Conservation (phyloP, 2,888 invertebrate genomes). For the Caenorhabditis sulstoni region DNA sequence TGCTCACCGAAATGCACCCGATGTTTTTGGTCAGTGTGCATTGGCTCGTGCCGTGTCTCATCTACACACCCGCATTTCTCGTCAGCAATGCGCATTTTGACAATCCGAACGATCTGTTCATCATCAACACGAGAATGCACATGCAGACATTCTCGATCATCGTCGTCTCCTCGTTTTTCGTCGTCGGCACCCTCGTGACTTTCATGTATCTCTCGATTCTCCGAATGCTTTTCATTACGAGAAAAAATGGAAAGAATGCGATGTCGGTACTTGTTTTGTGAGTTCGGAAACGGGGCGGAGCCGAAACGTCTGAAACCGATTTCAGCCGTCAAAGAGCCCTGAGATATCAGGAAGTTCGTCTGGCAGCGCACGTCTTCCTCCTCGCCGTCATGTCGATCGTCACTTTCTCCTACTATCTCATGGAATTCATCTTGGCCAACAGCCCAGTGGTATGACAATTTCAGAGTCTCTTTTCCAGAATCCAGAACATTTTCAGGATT, state of each 20-base stretch:
- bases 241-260: slow-evolving; percentile 23
- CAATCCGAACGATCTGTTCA: slow-evolving; percentile 11
- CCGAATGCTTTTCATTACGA: slow-evolving; percentile 9
- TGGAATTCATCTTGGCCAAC: slow-evolving; percentile 27
- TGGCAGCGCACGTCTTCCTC: slow-evolving; percentile 40
- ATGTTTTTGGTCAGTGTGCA: slow-evolving; percentile 14
- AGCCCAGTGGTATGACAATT: slow-evolving; percentile 38
- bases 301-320: slow-evolving; percentile 4
- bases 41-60: slow-evolving; percentile 19
- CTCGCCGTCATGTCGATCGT: slow-evolving; percentile 25
- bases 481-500: slow-evolving; percentile 7
- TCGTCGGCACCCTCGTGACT: slow-evolving; percentile 1
- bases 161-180: slow-evolving; percentile 25
- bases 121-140: slow-evolving; percentile 24
- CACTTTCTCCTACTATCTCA: slow-evolving; percentile 36
- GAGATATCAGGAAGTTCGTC: slow-evolving; percentile 37
- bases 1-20: slow-evolving; percentile 15
- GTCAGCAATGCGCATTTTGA: slow-evolving; percentile 34
- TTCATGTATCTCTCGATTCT: slow-evolving; percentile 32
- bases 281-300: no score
- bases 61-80: slow-evolving; percentile 37
- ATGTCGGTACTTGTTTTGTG: slow-evolving; percentile 12
- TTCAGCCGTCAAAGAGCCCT: slow-evolving; percentile 20
- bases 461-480: neutral
- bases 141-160: slow-evolving; percentile 39